Evolutionary conservation across 2,797 vertebrate species (phyloP).

Genomic region (Spatula clypeata): DNA sequence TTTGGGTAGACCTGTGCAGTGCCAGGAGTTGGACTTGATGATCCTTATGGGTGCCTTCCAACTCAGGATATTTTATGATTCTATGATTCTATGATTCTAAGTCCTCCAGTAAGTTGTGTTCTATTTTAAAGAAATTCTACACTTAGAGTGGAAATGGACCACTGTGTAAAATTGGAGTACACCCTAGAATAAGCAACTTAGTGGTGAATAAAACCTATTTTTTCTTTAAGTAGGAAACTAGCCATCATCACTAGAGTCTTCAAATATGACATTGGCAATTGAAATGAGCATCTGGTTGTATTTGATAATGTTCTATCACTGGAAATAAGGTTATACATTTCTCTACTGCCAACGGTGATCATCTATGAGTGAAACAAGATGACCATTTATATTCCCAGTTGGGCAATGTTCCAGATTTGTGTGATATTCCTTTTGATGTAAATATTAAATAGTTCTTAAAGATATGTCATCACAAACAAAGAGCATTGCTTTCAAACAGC

Average conservation of each 20-base stretch:
- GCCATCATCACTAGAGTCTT: slow-evolving; percentile 24
- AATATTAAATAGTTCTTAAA: slow-evolving; percentile 30
- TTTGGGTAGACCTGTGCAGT: too few species aligned
- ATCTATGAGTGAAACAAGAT: slow-evolving; percentile 60
- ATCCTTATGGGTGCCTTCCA: too few species aligned
- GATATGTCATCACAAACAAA: slow-evolving; percentile 38
- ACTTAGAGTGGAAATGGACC: neutral
- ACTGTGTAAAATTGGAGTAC: neutral
- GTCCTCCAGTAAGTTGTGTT: neutral
- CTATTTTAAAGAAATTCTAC: neutral
- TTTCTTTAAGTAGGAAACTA: neutral
- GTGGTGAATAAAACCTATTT: neutral
- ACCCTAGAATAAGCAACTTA: neutral
- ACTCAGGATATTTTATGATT: too few species aligned
- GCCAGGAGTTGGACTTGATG: too few species aligned
- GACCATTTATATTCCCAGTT: slow-evolving; percentile 65
- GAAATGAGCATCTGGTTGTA: slow-evolving; percentile 68
- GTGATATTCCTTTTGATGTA: slow-evolving; percentile 35
- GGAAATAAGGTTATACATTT: slow-evolving; percentile 67
- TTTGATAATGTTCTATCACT: slow-evolving; percentile 63
- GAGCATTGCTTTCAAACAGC: slow-evolving; percentile 18
- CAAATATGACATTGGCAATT: slow-evolving; percentile 30
- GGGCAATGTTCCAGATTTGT: slow-evolving; percentile 54
- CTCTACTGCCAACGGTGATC: slow-evolving; percentile 9
- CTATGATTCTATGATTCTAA: neutral